Conservation (phyloP, 2,797 vertebrate species). For the Gallinago stenura region DNA sequence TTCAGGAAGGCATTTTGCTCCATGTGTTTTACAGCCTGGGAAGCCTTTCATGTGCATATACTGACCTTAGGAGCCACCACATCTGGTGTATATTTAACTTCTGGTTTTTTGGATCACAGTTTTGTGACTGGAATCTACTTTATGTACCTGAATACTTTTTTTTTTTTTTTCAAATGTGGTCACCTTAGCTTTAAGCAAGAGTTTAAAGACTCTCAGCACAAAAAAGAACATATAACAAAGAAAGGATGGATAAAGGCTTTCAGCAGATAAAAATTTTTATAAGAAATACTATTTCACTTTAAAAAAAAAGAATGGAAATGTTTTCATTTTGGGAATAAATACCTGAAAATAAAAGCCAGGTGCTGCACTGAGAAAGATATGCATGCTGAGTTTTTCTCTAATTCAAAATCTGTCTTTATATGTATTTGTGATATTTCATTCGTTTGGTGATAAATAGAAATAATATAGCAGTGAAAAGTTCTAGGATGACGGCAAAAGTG, state of each 20-base stretch:
- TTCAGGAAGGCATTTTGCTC: neutral
- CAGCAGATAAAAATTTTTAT: neutral
- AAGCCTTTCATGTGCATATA: neutral
- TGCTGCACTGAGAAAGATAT: neutral
- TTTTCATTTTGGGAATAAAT: neutral
- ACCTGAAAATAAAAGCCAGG: neutral
- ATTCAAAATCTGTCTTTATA: neutral
- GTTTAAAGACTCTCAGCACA: neutral
- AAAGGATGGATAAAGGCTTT: neutral
- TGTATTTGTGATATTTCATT: neutral
- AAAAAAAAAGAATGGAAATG: neutral
- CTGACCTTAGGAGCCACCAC: neutral
- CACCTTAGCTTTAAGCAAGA: neutral
- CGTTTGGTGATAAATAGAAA: neutral
- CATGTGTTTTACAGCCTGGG: neutral
- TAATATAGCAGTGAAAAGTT: neutral
- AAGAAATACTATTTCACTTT: neutral
- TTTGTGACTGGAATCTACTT: neutral
- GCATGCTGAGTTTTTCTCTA: neutral
- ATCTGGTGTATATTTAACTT: neutral
- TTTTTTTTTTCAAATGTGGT: neutral
- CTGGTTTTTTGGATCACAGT: rapidly evolving
- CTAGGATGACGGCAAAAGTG: neutral
- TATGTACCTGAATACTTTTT: neutral
- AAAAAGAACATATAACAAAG: neutral